Base-by-base conservation (phyloP, 2,797 vertebrate genomes). In the Phylloscopus collybita region DNA sequence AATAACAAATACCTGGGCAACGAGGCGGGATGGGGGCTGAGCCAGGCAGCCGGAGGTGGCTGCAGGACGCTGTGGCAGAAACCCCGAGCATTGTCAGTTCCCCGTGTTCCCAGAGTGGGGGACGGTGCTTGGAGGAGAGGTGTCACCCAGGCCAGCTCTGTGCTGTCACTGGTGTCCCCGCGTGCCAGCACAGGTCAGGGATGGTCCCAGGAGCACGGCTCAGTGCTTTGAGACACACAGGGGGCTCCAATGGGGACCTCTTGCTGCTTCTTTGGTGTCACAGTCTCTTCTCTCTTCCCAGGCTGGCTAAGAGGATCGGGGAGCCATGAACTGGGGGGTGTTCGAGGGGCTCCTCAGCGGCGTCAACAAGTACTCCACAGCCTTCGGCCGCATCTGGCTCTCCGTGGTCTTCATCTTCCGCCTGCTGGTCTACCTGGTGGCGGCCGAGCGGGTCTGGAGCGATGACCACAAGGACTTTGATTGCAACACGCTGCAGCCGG, bases 401-500 rank as follows among this genome's bases (percentile, higher is more conserved):
- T 99, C 99, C 6, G 85, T 99, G 2, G 99, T 99, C 74, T 99
- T 99, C 96, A 97, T 99, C 96, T 99, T 99, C 97, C 98, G 99
- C 29, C 95, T 99, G 59, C 95, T 99, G 98, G 99, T 99, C 83
- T 99, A 99, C 11, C 98, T 99, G 96, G 99, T 99, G 96, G 98
- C 99, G 0, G 99, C 98, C 0, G 99, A 99, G 97, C 98, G 98
- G 12, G 99, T 99, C 23, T 99, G 99, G 99, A 98, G 99, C 0
- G 98, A 99, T 0, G 99, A 99, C 86, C 99, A 99, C 96, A 99
- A 98, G 89, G 99, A 99, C 95, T 99, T 99, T 3, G 97, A 97
- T 3, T 99, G 99, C 97, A 99, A 99, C 98, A 99, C 99, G 0
- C 94, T 36, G 32, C 99, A 99, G 96, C 99, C 99, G 0, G 99